Percentiles rank a stretch among this genome's conserved stretches.
phyloP scores from a whole-genome alignment of 64 coral and sea anemone species.

The Montipora capricornis region DNA sequence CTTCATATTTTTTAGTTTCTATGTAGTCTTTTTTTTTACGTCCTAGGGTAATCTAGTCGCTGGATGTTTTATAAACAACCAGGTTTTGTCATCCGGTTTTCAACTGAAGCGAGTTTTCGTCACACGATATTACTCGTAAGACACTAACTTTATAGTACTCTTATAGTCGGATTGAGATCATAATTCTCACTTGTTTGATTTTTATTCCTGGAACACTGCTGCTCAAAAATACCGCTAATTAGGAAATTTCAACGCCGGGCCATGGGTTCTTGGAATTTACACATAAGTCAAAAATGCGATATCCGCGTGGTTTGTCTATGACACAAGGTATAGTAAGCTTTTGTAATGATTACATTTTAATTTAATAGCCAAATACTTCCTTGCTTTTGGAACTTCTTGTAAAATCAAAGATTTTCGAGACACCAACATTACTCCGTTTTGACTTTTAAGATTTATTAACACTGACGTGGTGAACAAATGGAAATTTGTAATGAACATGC shows the following conservation, averaged over 20 bases:
- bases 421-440: neutral
- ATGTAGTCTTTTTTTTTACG: neutral
- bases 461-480: too few relatives aligned
- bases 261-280: too few relatives aligned
- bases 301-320: constrained; percentile 5
- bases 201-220: neutral
- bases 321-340: neutral
- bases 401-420: neutral
- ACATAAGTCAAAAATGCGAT: neutral
- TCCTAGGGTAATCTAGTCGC: neutral
- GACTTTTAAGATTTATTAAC: too few relatives aligned
- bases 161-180: neutral
- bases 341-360: neutral
- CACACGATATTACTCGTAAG: neutral
- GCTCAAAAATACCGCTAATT: neutral
- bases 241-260: too few relatives aligned
- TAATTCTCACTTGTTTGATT: neutral
- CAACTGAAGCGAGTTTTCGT: constrained; percentile 5
- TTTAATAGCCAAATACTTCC: neutral
- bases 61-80: neutral
- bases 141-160: neutral
- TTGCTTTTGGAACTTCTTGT: neutral
- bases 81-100: neutral
- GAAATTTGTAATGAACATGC: too few relatives aligned
- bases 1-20: neutral